A percentile compares a stretch with the other conserved stretches of the same genome.
These are phyloP conservation scores for Leguminivora glycinivorella DNA, from an alignment of 1,140 invertebrate species.

Conservation along the genomic window DNA sequence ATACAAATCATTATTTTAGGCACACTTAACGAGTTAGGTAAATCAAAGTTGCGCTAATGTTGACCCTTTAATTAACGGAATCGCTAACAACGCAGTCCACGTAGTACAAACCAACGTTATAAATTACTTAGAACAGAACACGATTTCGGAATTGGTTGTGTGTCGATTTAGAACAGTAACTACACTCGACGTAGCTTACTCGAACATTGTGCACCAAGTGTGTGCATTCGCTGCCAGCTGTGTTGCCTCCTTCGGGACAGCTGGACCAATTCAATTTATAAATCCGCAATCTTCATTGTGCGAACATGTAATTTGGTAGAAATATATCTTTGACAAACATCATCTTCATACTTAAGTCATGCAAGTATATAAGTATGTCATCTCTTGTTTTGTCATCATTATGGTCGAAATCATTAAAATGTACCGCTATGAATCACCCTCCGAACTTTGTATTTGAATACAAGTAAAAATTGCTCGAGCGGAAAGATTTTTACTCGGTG, in stretches of 20 bases:
- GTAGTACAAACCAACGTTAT: neutral
- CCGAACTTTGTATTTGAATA: too few species aligned
- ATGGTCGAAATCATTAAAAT: too few species aligned
- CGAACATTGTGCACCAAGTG: slow-evolving; percentile 17
- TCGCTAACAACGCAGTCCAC: neutral
- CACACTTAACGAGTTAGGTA: neutral
- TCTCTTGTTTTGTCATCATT: too few species aligned
- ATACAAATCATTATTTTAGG: too few species aligned
- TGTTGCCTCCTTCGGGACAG: neutral
- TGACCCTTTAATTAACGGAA: neutral
- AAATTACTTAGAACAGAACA: slow-evolving; percentile 28
- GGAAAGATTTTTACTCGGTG: too few species aligned
- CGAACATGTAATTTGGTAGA: neutral
- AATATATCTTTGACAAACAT: neutral
- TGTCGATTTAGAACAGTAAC: slow-evolving; percentile 24
- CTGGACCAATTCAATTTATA: slow-evolving; percentile 11
- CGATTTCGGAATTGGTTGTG: slow-evolving; percentile 25
- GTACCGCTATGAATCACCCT: too few species aligned
- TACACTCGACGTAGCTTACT: slow-evolving; percentile 9
- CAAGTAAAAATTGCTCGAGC: too few species aligned
- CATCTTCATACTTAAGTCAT: too few species aligned
- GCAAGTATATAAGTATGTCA: too few species aligned
- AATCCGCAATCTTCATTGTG: neutral
- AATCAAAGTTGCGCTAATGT: neutral
- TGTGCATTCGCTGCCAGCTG: slow-evolving; percentile 10